These are phyloP conservation scores for Brachypteracias leptosomus DNA, from an alignment of 2,113 vertebrate genomes.

Conservation along the genomic window DNA sequence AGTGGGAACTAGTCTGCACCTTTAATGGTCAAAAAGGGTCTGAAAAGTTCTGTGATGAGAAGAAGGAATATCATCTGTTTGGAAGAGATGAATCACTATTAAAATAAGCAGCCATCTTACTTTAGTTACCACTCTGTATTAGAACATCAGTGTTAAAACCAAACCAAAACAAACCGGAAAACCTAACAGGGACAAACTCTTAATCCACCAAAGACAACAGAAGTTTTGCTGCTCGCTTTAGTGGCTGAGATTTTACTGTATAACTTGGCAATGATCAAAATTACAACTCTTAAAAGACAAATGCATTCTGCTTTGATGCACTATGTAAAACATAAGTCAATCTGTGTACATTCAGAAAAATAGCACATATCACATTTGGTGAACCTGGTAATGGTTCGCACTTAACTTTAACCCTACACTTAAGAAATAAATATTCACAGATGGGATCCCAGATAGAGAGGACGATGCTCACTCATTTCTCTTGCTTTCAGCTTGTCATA, in stretches of 20 bases:
- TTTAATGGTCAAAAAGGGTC: conserved; percentile 7
- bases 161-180: background rate
- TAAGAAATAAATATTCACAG: background rate
- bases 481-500: background rate
- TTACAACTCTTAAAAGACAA: background rate
- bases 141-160: background rate
- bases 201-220: background rate
- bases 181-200: background rate
- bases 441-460: background rate
- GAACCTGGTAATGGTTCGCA: background rate
- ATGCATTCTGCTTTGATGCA: background rate
- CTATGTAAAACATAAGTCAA: background rate
- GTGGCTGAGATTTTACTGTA: background rate
- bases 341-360: background rate
- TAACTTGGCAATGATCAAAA: background rate
- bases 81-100: background rate
- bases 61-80: background rate
- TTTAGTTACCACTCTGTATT: background rate
- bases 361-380: background rate
- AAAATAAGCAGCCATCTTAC: background rate
- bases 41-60: background rate
- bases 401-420: background rate
- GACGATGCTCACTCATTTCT: background rate
- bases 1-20: conserved; percentile 6
- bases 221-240: background rate